A percentile compares a stretch with the other conserved stretches of the same genome.
Conservation (phyloP, 1,140 invertebrate genomes). For the Apis dorsata region DNA sequence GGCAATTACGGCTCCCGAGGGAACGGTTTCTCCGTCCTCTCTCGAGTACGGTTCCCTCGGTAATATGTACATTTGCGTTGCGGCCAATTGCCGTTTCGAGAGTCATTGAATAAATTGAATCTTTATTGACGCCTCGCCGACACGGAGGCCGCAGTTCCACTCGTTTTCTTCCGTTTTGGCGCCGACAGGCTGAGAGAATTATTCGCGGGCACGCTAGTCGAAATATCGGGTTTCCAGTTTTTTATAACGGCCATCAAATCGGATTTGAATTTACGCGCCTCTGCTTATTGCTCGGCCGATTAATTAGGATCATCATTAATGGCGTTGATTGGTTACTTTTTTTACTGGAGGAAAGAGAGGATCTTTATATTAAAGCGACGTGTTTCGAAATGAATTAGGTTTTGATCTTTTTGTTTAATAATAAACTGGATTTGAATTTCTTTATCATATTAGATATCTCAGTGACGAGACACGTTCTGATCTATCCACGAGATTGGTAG, state of each 20-base stretch:
- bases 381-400: no score
- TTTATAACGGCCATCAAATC: neutral
- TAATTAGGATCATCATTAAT: no score
- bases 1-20: slow-evolving; percentile 42
- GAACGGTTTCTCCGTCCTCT: neutral
- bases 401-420: no score
- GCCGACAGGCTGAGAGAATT: neutral
- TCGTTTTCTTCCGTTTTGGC: neutral
- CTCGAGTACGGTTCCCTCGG: neutral
- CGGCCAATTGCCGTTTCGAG: neutral
- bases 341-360: no score
- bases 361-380: no score
- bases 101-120: slow-evolving; percentile 23
- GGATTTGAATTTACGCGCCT: neutral
- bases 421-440: no score
- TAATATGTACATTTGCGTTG: slow-evolving; percentile 11
- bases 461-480: no score
- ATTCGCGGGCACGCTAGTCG: neutral
- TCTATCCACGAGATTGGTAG: no score
- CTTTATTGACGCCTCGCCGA: slow-evolving; percentile 5
- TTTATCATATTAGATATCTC: no score
- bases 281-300: neutral
- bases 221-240: neutral
- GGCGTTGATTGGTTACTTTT: no score
- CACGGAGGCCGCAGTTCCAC: neutral